Conservation (phyloP, 2,888 invertebrate species). For the Teleiodes luculella region DNA sequence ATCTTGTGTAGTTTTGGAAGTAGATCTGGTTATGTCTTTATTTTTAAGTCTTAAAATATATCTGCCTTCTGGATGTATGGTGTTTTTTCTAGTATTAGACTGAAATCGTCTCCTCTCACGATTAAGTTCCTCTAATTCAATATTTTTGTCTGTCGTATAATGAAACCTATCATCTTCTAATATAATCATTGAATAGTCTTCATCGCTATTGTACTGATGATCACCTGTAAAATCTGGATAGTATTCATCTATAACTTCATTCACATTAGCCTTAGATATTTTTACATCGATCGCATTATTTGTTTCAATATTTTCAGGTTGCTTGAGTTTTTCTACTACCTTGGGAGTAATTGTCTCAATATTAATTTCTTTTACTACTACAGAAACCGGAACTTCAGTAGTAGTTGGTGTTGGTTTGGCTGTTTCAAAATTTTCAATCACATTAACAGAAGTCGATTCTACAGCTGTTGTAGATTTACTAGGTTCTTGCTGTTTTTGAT, state of each 20-base stretch:
- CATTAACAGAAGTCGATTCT: not conserved
- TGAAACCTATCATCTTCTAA: constrained; percentile 44
- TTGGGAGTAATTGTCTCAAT: not conserved
- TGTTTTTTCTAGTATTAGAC: not conserved
- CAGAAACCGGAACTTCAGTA: not conserved
- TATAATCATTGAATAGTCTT: constrained; percentile 38
- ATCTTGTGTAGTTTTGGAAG: not conserved
- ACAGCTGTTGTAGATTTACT: not conserved
- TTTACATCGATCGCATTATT: constrained; percentile 18
- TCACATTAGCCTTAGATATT: constrained; percentile 30
- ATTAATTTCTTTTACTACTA: not conserved
- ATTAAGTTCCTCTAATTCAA: constrained; percentile 20
- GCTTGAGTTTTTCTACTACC: not conserved
- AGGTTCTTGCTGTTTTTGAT: not conserved
- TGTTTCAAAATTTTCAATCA: too few species aligned
- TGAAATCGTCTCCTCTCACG: constrained; percentile 19
- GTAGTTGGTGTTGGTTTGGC: not conserved
- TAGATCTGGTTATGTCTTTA: constrained; percentile 11
- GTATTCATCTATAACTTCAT: constrained; percentile 51
- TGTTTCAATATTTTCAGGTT: constrained; percentile 9
- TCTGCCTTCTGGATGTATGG: not conserved
- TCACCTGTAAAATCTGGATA: constrained; percentile 56
- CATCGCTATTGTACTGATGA: constrained; percentile 37
- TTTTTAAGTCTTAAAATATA: not conserved
- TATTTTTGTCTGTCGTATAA: constrained; percentile 41